Evolutionary conservation across 2,888 invertebrate species (phyloP).

Genomic region (Spatulosminthurus flaviceps): DNA sequence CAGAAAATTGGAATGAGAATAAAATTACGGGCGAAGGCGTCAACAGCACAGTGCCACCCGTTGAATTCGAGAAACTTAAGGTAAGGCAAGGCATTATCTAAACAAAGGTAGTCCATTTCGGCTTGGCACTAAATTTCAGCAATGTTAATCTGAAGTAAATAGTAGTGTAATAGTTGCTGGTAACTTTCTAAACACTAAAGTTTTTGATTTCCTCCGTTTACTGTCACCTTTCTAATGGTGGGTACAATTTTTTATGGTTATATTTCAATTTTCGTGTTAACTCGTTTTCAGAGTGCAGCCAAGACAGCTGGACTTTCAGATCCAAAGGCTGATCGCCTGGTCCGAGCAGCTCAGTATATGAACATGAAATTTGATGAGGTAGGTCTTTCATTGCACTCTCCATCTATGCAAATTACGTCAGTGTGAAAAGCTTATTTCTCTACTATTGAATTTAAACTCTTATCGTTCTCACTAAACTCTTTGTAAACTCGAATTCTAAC

Average conservation of each 20-base stretch:
- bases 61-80: slow-evolving; percentile 44
- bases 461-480: too few species aligned
- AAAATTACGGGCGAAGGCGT: not conserved
- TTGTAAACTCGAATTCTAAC: too few species aligned
- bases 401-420: not conserved
- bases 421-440: not conserved
- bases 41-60: not conserved
- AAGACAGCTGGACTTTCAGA: slow-evolving; percentile 43
- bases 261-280: not conserved
- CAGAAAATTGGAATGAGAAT: not conserved
- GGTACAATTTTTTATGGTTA: not conserved
- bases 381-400: not conserved
- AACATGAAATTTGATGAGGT: slow-evolving; percentile 40
- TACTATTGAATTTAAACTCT: not conserved
- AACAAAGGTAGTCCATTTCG: too few species aligned
- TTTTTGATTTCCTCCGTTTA: too few species aligned
- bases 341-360: slow-evolving; percentile 26
- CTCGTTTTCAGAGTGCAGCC: slow-evolving; percentile 33
- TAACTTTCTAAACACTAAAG: too few species aligned
- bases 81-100: not conserved
- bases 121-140: too few species aligned
- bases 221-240: too few species aligned
- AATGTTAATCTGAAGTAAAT: not conserved
- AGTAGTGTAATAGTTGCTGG: too few species aligned
- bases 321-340: slow-evolving; percentile 37